Conservation (phyloP, 2,888 invertebrate species). For the Lamellibrachia columna region DNA sequence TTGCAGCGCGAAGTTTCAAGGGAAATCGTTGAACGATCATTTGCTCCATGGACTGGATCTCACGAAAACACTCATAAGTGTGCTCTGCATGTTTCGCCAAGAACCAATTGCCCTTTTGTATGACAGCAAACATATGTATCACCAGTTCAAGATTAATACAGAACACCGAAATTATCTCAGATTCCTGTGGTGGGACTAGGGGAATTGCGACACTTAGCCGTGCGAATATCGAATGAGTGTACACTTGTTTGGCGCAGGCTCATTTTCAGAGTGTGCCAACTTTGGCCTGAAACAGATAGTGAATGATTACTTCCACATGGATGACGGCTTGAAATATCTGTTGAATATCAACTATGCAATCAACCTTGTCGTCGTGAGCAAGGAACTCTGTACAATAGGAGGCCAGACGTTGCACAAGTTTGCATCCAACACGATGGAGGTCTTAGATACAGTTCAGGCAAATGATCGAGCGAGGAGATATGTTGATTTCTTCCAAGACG, state of each 20-base stretch:
- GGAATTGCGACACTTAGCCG: neutral
- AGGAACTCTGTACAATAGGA: constrained; percentile 24
- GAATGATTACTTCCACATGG: constrained; percentile 30
- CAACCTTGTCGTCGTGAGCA: neutral
- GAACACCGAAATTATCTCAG: neutral
- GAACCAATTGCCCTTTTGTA: neutral
- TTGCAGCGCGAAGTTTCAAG: neutral
- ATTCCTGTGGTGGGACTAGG: neutral
- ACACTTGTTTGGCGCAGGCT: constrained; percentile 34
- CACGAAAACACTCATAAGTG: neutral
- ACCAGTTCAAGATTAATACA: neutral
- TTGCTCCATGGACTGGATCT: neutral
- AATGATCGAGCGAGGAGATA: neutral
- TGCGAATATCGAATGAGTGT: constrained; percentile 30
- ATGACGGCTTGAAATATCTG: constrained; percentile 28
- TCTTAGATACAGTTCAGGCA: neutral
- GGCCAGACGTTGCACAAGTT: constrained; percentile 32
- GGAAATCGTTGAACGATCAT: neutral
- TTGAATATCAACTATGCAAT: constrained; percentile 23
- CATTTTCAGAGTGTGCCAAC: constrained; percentile 30
- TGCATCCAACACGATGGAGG: constrained; percentile 21
- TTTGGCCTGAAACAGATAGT: constrained; percentile 22
- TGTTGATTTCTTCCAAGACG: neutral
- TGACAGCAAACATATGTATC: neutral
- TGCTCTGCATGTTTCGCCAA: neutral